Base-by-base conservation (phyloP, 1,140 invertebrate species). In the Diorhabda carinulata region DNA sequence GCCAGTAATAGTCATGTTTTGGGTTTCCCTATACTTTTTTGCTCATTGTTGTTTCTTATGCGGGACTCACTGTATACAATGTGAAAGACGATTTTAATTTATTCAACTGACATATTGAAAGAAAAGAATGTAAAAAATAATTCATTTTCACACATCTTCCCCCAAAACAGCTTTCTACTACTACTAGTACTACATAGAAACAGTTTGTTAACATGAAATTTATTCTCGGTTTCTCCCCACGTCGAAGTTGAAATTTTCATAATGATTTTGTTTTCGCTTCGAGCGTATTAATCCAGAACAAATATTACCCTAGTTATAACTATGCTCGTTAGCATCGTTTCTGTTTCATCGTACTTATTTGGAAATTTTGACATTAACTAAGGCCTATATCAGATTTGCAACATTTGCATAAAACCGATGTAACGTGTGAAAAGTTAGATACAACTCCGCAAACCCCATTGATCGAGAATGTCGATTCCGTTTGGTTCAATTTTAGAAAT, bases 281-380 rank as follows among this genome's bases (percentile, higher is more conserved):
- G 47, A 52, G 47, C 47, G 47, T 52, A 52, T 8, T 52, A 52
- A 52, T 52, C n/a, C 47, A 52, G 47, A 52, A 52, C 47, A 52
- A 52, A 52, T 52, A 52, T 52, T 52, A 52, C 47, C 47, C 47
- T 52, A 52, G 47, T 52, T 52, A 52, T 52, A 52, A 52, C 47
- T 52, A 52, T n/a, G 47, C 47, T 52, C 47, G 47, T 52, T 52
- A 52, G 47, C 6, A 52, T 52, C 47, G 47, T 52, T 52, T 52
- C 47, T 52, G n/a, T 52, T 52, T 52, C 47, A n/a, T 52, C 47
- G 47, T 52, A 52, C 47, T 52, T 52, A 52, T 52, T 52, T 52
- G 47, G 47, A 52, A 52, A 52, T 52, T 52, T 52, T n/a, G 47
- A n/a, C 47, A 52, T 52, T 52, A 52, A 52, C 47, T n/a, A n/a